phyloP scores from a whole-genome alignment of 2,888 invertebrate species.

The Megaustenia siamemsis region DNA sequence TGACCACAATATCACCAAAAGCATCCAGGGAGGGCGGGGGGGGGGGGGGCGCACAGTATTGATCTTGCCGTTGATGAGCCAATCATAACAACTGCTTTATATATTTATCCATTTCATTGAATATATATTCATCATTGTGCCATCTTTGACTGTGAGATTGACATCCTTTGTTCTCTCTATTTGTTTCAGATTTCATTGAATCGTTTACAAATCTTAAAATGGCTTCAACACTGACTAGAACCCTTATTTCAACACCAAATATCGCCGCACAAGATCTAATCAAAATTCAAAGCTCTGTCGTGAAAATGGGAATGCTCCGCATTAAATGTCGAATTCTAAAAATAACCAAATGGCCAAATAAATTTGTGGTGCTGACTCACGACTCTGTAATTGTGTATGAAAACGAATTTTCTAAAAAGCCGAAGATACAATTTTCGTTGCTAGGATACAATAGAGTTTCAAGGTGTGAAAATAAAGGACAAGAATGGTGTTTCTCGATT shows the following conservation, averaged over 20 bases:
- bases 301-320: slow-evolving; percentile 37
- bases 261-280: slow-evolving; percentile 33
- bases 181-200: background rate
- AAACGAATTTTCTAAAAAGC: slow-evolving; percentile 21
- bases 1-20: no score
- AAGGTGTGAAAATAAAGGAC: slow-evolving; percentile 5
- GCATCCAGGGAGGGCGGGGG: no score
- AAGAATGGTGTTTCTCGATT: slow-evolving; percentile 38
- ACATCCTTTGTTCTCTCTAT: no score
- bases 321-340: background rate
- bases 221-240: background rate
- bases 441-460: slow-evolving; percentile 30
- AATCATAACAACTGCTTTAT: no score
- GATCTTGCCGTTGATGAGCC: no score
- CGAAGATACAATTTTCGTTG: background rate
- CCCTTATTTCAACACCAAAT: background rate
- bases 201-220: background rate
- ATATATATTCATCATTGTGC: no score
- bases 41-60: no score
- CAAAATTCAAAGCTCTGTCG: background rate
- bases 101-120: no score
- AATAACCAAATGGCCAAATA: slow-evolving; percentile 32
- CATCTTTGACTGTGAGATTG: no score
- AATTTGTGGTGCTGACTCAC: slow-evolving; percentile 13
- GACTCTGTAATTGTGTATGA: slow-evolving; percentile 10